Base-by-base conservation (phyloP, 1,140 invertebrate genomes). In the Coenobita brevimanus region DNA sequence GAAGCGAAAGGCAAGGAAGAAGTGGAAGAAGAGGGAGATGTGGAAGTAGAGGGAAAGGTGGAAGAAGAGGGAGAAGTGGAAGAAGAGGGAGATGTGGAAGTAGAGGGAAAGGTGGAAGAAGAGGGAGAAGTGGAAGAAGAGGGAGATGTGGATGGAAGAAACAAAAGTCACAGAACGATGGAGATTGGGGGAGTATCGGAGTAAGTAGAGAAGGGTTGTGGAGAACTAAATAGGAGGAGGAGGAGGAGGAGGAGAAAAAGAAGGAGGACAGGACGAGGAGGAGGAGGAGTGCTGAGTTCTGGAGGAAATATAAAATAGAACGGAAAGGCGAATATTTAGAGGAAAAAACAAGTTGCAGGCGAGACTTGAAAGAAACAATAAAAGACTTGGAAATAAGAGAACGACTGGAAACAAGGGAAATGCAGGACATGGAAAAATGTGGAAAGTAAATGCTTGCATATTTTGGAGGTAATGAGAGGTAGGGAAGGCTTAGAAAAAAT, bases 101-200 rank as follows among this genome's bases (percentile, higher is more conserved):
- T 36, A 81, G 79, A 64, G 57, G 60, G 79, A 64, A 33, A 30
- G 81, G 54, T 33, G 50, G 81, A 82, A 43, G 50, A 38, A 71
- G 38, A 71, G 38, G 33, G 64, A 82, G 81, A 71, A 43, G 50
- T 38, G 67, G 64, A 82, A 62, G 46, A 43, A 82, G 79, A 82
- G 54, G 46, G 79, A 82, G 60, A 82, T 30, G 46, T 57, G 46
- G 79, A 64, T 36, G 41, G 79, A 41, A 27, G 41, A 62, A 82
- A 46, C 41, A 38, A 82, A 62, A 67, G 60, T 43, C 36, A 81
- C 54, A 60, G 54, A 62, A 41, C 62, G 36, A 41, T 30, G 36
- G 4, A 60, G 76, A 79, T 13, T 38, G 79, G 67, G 36, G 46
- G 79, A 62, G 60, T 38, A 33, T 17, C 10, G 27, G 46, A 54